Evolutionary conservation across 2,113 vertebrate genomes (phyloP).

Genomic region (Elgaria multicarinata): DNA sequence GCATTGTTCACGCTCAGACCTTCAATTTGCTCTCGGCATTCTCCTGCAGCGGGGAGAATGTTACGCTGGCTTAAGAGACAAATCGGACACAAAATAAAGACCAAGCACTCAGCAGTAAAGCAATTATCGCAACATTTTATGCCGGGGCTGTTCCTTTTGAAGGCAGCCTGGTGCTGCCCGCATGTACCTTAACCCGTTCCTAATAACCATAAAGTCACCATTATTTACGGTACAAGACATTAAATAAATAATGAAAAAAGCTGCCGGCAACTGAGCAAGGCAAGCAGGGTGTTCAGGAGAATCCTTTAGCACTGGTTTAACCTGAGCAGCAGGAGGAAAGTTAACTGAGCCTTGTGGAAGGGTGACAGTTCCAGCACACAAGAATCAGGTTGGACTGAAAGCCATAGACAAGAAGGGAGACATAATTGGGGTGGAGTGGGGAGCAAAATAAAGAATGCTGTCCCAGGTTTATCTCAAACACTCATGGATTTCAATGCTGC

Average conservation of each 20-base stretch:
- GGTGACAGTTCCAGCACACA: not conserved
- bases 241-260: constrained; percentile 91
- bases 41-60: constrained; percentile 98
- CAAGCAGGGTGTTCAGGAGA: constrained; percentile 74
- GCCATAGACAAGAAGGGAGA: constrained; percentile 10
- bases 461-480: not conserved
- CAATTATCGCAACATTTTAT: constrained; percentile 99
- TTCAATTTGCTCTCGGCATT: constrained; percentile 99
- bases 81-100: constrained; percentile 98
- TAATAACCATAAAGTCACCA: constrained; percentile 99
- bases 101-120: constrained; percentile 98
- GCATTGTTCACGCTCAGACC: constrained; percentile 99
- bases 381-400: not conserved
- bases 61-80: constrained; percentile 99
- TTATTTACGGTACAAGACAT: constrained; percentile 99
- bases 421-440: constrained; percentile 1
- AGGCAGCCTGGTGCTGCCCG: constrained; percentile 87
- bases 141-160: constrained; percentile 93
- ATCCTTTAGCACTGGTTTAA: constrained; percentile 70
- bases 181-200: constrained; percentile 93
- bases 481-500: not conserved
- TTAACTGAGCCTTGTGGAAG: constrained; percentile 14
- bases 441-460: not conserved
- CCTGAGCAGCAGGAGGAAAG: constrained; percentile 58
- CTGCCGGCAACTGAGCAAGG: constrained; percentile 73